A percentile compares a stretch with the other conserved stretches of the same genome.
Conservation (phyloP, 2,113 vertebrate species). For the Orcinus orca region DNA sequence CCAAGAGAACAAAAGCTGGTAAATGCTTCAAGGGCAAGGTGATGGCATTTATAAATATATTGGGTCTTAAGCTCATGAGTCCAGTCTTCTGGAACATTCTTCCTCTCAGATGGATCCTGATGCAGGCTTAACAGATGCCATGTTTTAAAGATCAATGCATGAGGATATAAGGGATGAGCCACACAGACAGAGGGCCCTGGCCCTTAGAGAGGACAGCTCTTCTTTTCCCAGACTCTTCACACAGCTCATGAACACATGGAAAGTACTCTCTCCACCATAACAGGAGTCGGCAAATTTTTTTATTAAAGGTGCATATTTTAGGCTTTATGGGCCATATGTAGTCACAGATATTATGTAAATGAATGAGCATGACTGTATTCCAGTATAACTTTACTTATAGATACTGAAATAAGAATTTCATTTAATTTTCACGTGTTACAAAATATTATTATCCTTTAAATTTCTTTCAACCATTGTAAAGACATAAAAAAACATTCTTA, state of each 20-base stretch:
- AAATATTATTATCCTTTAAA: neutral
- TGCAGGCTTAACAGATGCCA: neutral
- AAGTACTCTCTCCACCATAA: neutral
- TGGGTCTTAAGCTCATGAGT: neutral
- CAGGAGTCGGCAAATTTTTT: neutral
- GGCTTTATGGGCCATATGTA: neutral
- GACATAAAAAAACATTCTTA: neutral
- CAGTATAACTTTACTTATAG: neutral
- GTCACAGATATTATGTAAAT: neutral
- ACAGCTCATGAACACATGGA: neutral
- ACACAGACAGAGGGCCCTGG: rapidly evolving
- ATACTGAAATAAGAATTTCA: neutral
- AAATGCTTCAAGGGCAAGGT: neutral
- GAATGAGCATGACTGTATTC: neutral
- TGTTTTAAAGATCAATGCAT: neutral
- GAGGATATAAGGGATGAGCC: neutral
- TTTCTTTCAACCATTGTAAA: neutral
- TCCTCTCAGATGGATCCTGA: neutral
- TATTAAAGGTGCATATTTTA: neutral
- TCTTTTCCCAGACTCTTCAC: neutral
- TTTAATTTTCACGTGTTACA: neutral
- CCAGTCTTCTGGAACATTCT: neutral
- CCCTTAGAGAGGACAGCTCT: neutral
- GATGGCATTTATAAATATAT: neutral
- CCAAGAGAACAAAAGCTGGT: neutral